phyloP scores from a whole-genome alignment of 1,140 invertebrate genomes.

The Drosophila sp. region DNA sequence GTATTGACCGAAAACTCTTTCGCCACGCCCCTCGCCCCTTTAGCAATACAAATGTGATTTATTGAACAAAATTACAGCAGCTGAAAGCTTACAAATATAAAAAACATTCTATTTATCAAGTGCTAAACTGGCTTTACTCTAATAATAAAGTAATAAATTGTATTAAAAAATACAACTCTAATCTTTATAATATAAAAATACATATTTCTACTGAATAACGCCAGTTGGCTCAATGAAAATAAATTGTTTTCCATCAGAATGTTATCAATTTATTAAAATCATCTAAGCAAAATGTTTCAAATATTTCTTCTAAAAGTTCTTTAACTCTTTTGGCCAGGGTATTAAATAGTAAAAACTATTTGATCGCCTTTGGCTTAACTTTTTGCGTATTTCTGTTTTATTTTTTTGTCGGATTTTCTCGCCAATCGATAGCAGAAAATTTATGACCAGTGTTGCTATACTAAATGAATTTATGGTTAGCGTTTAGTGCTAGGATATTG shows the following conservation, averaged over 20 bases:
- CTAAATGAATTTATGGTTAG: constrained; percentile 79
- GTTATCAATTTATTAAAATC: neutral
- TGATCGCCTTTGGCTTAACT: constrained; percentile 59
- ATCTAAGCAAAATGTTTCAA: neutral
- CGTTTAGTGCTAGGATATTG: constrained; percentile 58
- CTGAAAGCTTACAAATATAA: constrained; percentile 24
- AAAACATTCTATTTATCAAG: neutral
- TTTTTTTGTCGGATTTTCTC: constrained; percentile 43
- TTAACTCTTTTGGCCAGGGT: constrained; percentile 1
- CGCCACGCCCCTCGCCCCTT: constrained; percentile 8
- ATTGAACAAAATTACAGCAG: constrained; percentile 56
- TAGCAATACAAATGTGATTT: constrained; percentile 61
- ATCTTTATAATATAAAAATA: too few species aligned
- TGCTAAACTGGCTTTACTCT: constrained; percentile 12
- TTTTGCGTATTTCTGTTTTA: constrained; percentile 18
- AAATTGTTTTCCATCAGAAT: too few species aligned
- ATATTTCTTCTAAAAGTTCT: neutral
- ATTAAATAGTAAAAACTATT: constrained; percentile 53
- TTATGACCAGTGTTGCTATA: constrained; percentile 75
- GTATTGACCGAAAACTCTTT: constrained; percentile 36
- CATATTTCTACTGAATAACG: too few species aligned
- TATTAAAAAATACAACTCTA: neutral
- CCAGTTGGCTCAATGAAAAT: too few species aligned
- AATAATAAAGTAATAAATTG: too few species aligned
- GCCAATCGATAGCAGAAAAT: constrained; percentile 73